Conservation (phyloP, 2,797 vertebrate species). For the Rhodeus uyekii region DNA sequence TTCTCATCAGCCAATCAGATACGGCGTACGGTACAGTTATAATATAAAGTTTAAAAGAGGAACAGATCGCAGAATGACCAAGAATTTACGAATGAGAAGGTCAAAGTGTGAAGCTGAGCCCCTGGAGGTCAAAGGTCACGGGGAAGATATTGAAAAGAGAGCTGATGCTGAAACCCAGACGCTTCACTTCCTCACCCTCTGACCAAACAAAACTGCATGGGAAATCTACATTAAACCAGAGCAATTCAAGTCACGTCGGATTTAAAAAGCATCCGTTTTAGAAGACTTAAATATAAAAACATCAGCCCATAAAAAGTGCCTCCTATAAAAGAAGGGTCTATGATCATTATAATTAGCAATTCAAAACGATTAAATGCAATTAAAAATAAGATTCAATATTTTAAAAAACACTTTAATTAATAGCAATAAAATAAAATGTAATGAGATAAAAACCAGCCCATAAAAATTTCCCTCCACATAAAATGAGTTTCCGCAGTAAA, state of each 20-base stretch:
- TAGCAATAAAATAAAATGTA: neutral
- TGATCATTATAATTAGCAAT: no score
- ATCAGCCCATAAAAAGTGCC: neutral
- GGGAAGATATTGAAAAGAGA: neutral
- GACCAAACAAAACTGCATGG: neutral
- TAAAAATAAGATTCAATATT: neutral
- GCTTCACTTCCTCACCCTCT: neutral
- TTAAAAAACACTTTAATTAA: neutral
- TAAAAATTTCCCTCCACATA: no score
- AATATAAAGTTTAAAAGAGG: neutral
- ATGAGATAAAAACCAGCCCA: neutral
- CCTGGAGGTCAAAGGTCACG: constrained; percentile 33
- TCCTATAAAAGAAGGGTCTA: neutral
- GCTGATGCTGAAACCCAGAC: neutral
- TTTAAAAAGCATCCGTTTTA: no score
- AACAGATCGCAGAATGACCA: neutral
- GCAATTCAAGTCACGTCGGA: neutral
- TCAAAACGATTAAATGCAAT: neutral
- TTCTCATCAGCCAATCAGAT: constrained; percentile 3
- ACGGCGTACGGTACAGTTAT: neutral
- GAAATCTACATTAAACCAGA: no score
- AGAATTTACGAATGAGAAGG: constrained; percentile 9
- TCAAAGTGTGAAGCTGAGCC: constrained; percentile 32
- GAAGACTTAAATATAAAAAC: no score
- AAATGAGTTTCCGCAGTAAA: no score